Conservation (phyloP, 2,797 vertebrate species). For the Lepus townsendii region DNA sequence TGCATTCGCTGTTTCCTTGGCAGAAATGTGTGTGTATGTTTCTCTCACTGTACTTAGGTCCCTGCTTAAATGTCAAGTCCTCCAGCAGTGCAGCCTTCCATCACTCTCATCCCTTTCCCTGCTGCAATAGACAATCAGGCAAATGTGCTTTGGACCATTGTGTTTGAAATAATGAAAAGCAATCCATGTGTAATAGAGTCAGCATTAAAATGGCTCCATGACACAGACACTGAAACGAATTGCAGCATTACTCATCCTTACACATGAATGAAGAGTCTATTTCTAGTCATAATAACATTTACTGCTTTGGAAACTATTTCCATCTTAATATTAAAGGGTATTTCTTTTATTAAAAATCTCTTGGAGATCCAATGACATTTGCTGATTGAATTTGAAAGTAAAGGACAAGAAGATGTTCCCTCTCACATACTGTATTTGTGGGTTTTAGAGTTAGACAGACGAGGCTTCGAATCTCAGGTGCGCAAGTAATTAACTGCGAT, state of each 20-base stretch:
- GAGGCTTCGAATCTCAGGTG: background rate
- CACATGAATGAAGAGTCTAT: conserved; percentile 63
- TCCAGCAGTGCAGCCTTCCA: background rate
- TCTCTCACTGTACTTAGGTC: background rate
- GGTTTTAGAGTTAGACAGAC: conserved; percentile 38
- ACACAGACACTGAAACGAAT: conserved; percentile 37
- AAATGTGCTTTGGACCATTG: background rate
- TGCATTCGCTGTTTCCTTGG: background rate
- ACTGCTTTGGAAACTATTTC: conserved; percentile 64
- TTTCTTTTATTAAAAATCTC: conserved; percentile 67
- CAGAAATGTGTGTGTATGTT: background rate
- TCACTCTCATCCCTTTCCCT: background rate
- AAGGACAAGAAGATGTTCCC: background rate
- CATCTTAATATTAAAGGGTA: conserved; percentile 51
- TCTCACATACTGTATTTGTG: background rate
- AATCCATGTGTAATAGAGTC: background rate
- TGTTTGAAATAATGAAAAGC: conserved; percentile 31
- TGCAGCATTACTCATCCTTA: conserved; percentile 52
- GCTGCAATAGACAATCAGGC: background rate
- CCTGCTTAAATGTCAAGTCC: background rate
- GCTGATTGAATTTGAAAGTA: conserved; percentile 58
- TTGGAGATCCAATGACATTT: conserved; percentile 60
- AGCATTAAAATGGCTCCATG: conserved; percentile 23
- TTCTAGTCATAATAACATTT: conserved; percentile 70
- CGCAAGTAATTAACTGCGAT: background rate